These are phyloP conservation scores for Helleia helle DNA, from an alignment of 2,888 invertebrate genomes.

Conservation along the genomic window DNA sequence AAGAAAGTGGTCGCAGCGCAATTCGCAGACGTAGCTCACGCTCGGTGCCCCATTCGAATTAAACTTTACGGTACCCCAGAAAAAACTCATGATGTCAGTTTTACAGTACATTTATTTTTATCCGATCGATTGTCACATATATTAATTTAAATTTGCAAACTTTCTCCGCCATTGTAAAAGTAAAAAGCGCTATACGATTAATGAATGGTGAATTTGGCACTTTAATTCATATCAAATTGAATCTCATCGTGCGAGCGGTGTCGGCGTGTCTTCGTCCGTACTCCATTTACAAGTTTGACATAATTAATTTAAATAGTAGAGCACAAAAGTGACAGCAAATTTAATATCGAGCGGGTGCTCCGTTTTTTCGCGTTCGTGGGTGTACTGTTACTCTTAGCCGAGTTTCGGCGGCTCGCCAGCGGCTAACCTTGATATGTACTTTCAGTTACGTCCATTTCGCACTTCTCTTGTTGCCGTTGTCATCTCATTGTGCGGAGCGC, in stretches of 20 bases:
- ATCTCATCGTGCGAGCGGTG: constrained; percentile 41
- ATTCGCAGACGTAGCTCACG: constrained; percentile 22
- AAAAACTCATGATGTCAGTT: background rate
- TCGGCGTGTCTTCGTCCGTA: constrained; percentile 28
- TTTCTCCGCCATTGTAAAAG: constrained; percentile 36
- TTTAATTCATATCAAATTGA: constrained; percentile 38
- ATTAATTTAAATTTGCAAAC: constrained; percentile 21
- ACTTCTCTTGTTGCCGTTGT: constrained; percentile 68
- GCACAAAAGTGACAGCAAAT: constrained; percentile 49
- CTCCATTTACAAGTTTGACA: constrained; percentile 53
- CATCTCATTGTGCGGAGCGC: constrained; percentile 70
- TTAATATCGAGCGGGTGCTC: constrained; percentile 41
- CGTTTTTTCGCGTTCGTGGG: constrained; percentile 54
- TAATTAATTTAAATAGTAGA: constrained; percentile 56
- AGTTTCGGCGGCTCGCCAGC: constrained; percentile 57
- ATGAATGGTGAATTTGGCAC: constrained; percentile 30
- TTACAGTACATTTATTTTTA: constrained; percentile 28
- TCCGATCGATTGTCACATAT: constrained; percentile 1
- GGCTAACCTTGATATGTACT: constrained; percentile 67
- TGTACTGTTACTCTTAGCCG: constrained; percentile 68
- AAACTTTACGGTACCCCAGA: constrained; percentile 2
- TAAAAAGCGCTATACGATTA: constrained; percentile 25
- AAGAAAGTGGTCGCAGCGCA: constrained; percentile 52
- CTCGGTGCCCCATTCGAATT: constrained; percentile 1
- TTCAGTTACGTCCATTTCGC: constrained; percentile 71